A percentile compares a stretch with the other conserved stretches of the same genome.
Conservation (phyloP, 2,888 invertebrate genomes). For the Cacoxenus indagator region DNA sequence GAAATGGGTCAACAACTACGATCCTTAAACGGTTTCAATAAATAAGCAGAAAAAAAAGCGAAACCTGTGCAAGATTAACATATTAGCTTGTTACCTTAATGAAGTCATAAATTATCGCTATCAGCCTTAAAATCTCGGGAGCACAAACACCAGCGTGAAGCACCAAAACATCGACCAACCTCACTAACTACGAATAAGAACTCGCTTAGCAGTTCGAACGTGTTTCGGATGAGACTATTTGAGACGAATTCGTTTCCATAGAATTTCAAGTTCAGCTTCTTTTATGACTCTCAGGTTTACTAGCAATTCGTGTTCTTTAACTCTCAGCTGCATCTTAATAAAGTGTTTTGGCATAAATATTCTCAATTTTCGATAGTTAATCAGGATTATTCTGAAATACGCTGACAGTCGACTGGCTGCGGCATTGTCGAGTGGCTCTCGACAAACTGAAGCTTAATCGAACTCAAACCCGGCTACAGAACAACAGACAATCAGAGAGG, state of each 20-base stretch:
- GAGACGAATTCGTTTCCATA: constrained; percentile 11
- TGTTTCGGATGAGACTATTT: too few species aligned
- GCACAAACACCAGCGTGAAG: too few species aligned
- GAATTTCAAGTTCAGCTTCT: constrained; percentile 22
- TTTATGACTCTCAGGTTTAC: constrained; percentile 12
- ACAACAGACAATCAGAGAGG: not conserved
- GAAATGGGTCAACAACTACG: constrained; percentile 60
- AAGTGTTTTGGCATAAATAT: constrained; percentile 20
- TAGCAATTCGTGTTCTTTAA: not conserved
- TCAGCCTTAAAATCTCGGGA: constrained; percentile 30
- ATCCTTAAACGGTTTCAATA: constrained; percentile 17
- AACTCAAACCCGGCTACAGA: not conserved
- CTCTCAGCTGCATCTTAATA: not conserved
- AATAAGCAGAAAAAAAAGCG: not conserved
- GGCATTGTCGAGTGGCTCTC: not conserved
- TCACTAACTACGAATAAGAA: too few species aligned
- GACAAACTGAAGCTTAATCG: constrained; percentile 12
- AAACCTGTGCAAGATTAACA: constrained; percentile 34
- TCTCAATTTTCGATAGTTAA: constrained; percentile 55
- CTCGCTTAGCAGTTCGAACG: too few species aligned
- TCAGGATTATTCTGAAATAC: constrained; percentile 64
- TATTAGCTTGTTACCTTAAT: constrained; percentile 64
- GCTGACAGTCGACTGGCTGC: constrained; percentile 55
- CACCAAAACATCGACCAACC: too few species aligned
- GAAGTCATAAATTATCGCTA: constrained; percentile 63